phyloP scores from a whole-genome alignment of 2,888 invertebrate genomes.

The Zaprionus obscuricornis region DNA sequence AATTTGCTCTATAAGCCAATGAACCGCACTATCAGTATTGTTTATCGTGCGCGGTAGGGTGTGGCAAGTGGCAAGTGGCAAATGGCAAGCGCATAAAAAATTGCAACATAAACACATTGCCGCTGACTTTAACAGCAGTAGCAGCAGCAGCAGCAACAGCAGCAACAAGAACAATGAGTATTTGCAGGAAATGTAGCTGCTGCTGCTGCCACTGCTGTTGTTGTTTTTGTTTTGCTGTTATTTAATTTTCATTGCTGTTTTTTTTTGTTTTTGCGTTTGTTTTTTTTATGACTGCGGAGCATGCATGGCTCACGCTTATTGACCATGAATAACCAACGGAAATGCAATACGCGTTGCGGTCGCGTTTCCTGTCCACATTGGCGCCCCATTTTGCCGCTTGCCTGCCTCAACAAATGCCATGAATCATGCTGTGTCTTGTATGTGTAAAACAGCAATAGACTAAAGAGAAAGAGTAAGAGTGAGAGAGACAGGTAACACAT shows the following conservation, averaged over 20 bases:
- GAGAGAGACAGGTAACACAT: too few species aligned
- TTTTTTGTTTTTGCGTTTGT: too few species aligned
- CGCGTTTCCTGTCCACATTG: conserved; percentile 28
- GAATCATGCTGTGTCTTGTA: conserved; percentile 49
- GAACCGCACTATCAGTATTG: conserved; percentile 15
- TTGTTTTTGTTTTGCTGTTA: conserved; percentile 14
- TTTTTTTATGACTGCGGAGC: conserved; percentile 39
- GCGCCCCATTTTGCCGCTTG: not conserved
- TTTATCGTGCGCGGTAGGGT: not conserved
- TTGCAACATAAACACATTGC: conserved; percentile 59
- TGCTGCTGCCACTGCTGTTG: not conserved
- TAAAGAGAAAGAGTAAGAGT: too few species aligned
- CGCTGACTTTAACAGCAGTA: conserved; percentile 29
- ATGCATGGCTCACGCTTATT: conserved; percentile 39
- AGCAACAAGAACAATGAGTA: too few species aligned
- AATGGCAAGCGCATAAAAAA: conserved; percentile 50
- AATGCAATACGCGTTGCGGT: conserved; percentile 59
- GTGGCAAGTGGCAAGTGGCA: not conserved
- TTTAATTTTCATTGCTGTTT: conserved; percentile 32
- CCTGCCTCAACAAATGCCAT: conserved; percentile 14
- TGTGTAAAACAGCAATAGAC: too few species aligned
- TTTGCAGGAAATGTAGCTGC: conserved; percentile 10
- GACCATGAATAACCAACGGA: conserved; percentile 70
- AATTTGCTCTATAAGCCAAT: conserved; percentile 31
- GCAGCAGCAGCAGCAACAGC: not conserved